A percentile compares a stretch with the other conserved stretches of the same genome.
These are phyloP conservation scores for Acanthochromis polyacanthus DNA, from an alignment of 2,113 vertebrate species.

Conservation along the genomic window DNA sequence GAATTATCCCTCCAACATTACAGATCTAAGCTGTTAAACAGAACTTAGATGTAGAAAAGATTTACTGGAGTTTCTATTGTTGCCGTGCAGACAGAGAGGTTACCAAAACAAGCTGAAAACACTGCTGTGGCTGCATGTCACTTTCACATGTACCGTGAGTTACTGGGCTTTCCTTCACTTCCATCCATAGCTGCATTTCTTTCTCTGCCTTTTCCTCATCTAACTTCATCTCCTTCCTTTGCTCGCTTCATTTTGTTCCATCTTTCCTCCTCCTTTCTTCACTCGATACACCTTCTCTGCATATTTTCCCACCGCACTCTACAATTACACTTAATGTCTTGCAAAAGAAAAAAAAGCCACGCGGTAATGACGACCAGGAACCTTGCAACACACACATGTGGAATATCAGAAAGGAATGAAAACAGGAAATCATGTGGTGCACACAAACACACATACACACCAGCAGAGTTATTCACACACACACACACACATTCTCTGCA, in stretches of 20 bases:
- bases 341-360: slow-evolving; percentile 28
- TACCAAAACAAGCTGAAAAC: too few species aligned
- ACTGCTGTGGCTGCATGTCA: too few species aligned
- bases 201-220: neutral
- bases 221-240: neutral
- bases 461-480: slow-evolving; percentile 9
- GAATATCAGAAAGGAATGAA: slow-evolving; percentile 72
- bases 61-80: too few species aligned
- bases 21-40: neutral
- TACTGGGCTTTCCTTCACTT: neutral
- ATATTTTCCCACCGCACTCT: slow-evolving; percentile 72
- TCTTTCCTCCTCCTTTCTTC: neutral
- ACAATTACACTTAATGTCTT: slow-evolving; percentile 67
- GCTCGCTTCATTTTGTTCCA: neutral
- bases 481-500: slow-evolving; percentile 9
- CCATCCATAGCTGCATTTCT: too few species aligned
- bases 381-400: slow-evolving; percentile 50
- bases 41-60: too few species aligned
- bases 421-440: slow-evolving; percentile 68
- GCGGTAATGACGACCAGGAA: slow-evolving; percentile 52
- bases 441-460: slow-evolving; percentile 4
- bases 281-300: slow-evolving; percentile 60
- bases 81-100: too few species aligned
- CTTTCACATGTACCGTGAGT: neutral
- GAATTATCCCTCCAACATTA: neutral